Evolutionary conservation across 2,888 invertebrate species (phyloP), one percentile per base, ranked within the genome.

Genomic region (Drosophila tanythrix): DNA sequence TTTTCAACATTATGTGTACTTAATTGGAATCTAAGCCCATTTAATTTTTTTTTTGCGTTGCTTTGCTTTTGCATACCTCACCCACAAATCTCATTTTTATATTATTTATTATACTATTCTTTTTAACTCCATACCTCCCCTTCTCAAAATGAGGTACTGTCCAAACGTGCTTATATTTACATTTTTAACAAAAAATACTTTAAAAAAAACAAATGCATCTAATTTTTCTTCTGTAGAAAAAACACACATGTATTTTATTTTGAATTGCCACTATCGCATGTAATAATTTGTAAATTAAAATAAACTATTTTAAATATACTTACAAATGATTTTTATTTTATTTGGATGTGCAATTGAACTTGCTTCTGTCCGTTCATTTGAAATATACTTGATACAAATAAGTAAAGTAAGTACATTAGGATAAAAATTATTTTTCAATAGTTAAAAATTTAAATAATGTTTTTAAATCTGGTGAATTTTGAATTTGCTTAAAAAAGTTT

Each of bases 21-120:
- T 83, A 83, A 88, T 88, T 83, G 67, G 61, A 70, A 74, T 68
- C 72, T 71, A 72, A 80, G 69, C 62, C 73, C 72, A 76, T 73
- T 80, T 70, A 50, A 69, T 72, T 62, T 76, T 51, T 70, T 53
- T 61, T 51, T 70, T 40, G 48, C 63, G 53, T 56, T 71, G 35
- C 25, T 43, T 35, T 33, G 25, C 61, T 25, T 31, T 8, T 36
- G 25, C 11, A 2, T 29, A 31, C 25, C 25, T 38, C 7, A 8
- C 18, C 21, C 18, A 25, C 31, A 60, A 40, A 60, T 71, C 62
- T 40, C 0, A 56, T 64, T 64, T 46, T 27, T n/a, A 40, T 64
- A 27, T 52, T 56, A 40, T 56, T 58, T 67, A 55, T 63, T 33
- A n/a, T 27, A n/a, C 31, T 11, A 53, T n/a, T 31, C 7, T 15